Conservation (phyloP, 2,888 invertebrate genomes). For the Phrixothrix hirtus region DNA sequence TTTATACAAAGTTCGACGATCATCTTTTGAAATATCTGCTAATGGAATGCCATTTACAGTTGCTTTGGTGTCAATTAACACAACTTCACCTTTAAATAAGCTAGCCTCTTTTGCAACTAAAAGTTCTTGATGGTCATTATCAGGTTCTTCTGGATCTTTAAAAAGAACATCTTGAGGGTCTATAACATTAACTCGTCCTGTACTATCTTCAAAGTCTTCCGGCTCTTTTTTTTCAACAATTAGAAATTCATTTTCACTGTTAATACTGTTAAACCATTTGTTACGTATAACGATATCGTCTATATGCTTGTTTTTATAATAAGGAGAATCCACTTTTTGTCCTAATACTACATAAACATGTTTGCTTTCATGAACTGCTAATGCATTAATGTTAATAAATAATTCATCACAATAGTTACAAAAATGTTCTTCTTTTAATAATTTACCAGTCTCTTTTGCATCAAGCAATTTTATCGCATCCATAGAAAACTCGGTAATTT, state of each 20-base stretch:
- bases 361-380: conserved; percentile 49
- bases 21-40: conserved; percentile 50
- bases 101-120: conserved; percentile 36
- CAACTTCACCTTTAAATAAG: conserved; percentile 34
- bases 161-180: conserved; percentile 31
- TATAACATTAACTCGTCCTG: conserved; percentile 28
- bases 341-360: conserved; percentile 51
- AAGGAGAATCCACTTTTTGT: conserved; percentile 45
- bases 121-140: conserved; percentile 33
- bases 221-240: background rate
- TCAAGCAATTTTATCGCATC: conserved; percentile 11
- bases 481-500: conserved; percentile 6
- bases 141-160: conserved; percentile 24
- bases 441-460: background rate
- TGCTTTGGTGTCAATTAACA: conserved; percentile 40
- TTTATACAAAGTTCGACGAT: conserved; percentile 49
- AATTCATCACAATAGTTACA: conserved; percentile 49
- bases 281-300: conserved; percentile 47
- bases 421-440: conserved; percentile 34
- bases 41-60: conserved; percentile 49
- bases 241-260: background rate
- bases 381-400: conserved; percentile 45
- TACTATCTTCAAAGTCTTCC: conserved; percentile 25
- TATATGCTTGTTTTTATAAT: conserved; percentile 43
- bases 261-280: conserved; percentile 45